Conservation (phyloP, 2,113 vertebrate species). For the Anser brachyrhynchus region DNA sequence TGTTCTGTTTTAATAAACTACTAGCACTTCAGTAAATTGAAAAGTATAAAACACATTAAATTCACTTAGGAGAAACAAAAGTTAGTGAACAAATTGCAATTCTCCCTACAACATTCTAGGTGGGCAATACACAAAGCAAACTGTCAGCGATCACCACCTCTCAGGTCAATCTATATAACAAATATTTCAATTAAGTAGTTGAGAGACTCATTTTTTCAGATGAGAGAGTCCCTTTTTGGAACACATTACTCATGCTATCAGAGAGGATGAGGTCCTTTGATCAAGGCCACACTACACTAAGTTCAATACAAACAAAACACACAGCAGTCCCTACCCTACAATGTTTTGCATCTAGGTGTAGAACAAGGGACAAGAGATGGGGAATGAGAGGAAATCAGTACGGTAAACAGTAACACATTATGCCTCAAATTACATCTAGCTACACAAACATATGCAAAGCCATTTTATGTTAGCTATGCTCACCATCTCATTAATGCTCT, state of each 20-base stretch:
- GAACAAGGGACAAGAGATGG: neutral
- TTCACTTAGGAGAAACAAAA: conserved; percentile 62
- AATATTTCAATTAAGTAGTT: neutral
- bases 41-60: conserved; percentile 60
- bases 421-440: neutral
- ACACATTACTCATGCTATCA: neutral
- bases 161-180: neutral
- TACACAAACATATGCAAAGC: neutral
- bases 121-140: neutral
- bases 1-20: conserved; percentile 72
- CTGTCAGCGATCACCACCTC: neutral
- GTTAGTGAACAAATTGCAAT: neutral
- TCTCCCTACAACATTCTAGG: neutral
- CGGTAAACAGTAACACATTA: neutral
- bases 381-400: neutral
- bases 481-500: accelerated
- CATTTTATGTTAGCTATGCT: neutral
- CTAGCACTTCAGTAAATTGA: conserved; percentile 67
- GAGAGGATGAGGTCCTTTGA: neutral
- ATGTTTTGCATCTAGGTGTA: neutral
- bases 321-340: neutral
- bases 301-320: neutral
- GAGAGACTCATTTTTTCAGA: neutral
- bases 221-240: neutral
- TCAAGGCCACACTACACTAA: neutral